Evolutionary conservation across 2,888 invertebrate species (phyloP).

Genomic region (Torymus texanus): DNA sequence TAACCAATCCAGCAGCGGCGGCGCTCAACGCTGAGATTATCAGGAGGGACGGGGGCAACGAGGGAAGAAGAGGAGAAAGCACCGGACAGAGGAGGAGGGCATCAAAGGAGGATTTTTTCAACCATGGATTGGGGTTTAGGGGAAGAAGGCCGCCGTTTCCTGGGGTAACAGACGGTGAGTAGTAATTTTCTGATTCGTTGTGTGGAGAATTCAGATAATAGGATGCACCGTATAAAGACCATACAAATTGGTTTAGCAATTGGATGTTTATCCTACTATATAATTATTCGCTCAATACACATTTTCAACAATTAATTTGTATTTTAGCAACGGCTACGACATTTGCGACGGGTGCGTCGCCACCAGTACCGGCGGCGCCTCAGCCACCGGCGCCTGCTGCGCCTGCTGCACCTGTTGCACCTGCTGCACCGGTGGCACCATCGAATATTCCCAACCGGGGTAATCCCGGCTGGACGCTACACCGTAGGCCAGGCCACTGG

Average conservation of each 20-base stretch:
- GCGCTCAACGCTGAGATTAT: conserved; percentile 8
- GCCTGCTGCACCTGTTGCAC: conserved; percentile 32
- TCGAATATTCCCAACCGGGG: conserved; percentile 55
- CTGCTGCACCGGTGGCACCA: conserved; percentile 20
- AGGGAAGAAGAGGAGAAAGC: conserved; percentile 49
- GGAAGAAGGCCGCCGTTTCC: conserved; percentile 62
- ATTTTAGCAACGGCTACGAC: conserved; percentile 29
- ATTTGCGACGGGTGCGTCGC: conserved; percentile 40
- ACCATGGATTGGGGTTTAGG: conserved; percentile 69
- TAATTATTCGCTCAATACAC: too few relatives aligned
- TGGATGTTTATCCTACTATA: too few relatives aligned
- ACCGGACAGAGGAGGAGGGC: conserved; percentile 53
- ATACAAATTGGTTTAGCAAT: too few relatives aligned
- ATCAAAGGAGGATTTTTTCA: conserved; percentile 68
- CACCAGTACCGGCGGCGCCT: conserved; percentile 24
- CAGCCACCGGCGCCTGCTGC: conserved; percentile 24
- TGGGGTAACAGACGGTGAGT: conserved; percentile 32
- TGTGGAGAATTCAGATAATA: too few relatives aligned
- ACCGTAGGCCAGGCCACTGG: conserved; percentile 63
- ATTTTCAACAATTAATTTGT: too few relatives aligned
- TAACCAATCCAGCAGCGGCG: too few relatives aligned
- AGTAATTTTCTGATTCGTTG: not conserved
- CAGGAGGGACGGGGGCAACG: conserved; percentile 1
- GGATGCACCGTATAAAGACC: too few relatives aligned
- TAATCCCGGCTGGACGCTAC: conserved; percentile 70